Conservation (phyloP, 2,113 vertebrate genomes). For the Siniperca chuatsi region DNA sequence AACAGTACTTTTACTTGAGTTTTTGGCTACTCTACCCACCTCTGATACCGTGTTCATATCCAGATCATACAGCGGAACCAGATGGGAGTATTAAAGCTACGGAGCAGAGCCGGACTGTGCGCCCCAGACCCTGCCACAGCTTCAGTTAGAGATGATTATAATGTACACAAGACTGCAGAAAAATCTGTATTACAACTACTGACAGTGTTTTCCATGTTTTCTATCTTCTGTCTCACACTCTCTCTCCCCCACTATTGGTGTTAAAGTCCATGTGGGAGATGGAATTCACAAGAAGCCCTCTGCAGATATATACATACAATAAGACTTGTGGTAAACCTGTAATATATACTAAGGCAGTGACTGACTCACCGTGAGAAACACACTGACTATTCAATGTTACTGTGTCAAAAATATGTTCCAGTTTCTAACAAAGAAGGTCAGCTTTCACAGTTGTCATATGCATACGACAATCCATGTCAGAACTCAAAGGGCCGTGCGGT, state of each 20-base stretch:
- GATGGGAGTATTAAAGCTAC: conserved; percentile 31
- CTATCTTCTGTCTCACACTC: background rate
- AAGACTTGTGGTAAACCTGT: background rate
- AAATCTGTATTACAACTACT: background rate
- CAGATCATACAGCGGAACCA: conserved; percentile 40
- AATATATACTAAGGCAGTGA: background rate
- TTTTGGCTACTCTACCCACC: no score
- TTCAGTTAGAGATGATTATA: conserved; percentile 1
- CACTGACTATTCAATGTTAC: conserved; percentile 11
- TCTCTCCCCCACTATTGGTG: background rate
- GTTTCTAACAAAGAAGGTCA: conserved; percentile 2
- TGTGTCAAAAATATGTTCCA: conserved; percentile 11
- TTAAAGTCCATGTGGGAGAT: background rate
- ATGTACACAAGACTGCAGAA: conserved; percentile 16
- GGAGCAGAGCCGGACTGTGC: conserved; percentile 4
- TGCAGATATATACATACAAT: conserved; percentile 22
- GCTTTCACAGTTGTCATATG: conserved; percentile 24
- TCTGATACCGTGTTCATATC: background rate
- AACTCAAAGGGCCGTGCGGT: background rate
- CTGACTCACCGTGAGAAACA: conserved; percentile 22
- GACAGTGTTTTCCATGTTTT: background rate
- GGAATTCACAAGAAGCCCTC: background rate
- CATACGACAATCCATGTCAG: background rate
- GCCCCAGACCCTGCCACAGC: background rate
- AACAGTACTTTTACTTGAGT: no score